These are phyloP conservation scores for Strix uralensis DNA, from an alignment of 2,113 vertebrate genomes.

Conservation along the genomic window DNA sequence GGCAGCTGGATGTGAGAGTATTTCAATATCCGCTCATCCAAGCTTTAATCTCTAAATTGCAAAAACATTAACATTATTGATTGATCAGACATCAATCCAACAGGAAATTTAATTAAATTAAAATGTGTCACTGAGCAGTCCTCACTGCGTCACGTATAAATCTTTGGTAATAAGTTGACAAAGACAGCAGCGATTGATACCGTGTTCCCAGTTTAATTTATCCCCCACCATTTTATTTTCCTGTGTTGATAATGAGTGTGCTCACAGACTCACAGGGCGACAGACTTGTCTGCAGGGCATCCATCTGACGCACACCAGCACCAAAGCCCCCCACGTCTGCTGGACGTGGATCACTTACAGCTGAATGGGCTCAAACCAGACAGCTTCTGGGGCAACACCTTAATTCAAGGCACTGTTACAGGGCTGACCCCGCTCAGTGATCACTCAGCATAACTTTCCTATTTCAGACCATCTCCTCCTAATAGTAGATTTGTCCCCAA, in stretches of 20 bases:
- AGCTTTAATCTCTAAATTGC: constrained; percentile 85
- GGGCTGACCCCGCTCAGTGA: not conserved
- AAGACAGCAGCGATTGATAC: constrained; percentile 57
- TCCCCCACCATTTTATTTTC: constrained; percentile 12
- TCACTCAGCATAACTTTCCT: not conserved
- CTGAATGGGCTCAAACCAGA: not conserved
- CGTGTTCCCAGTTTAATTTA: not conserved
- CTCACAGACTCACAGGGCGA: not conserved
- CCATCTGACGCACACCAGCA: not conserved
- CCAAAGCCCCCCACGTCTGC: not conserved
- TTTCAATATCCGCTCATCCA: constrained; percentile 59
- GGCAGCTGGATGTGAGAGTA: constrained; percentile 7
- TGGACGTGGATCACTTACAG: not conserved
- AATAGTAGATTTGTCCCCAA: not conserved
- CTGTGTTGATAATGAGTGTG: not conserved
- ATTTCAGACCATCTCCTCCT: not conserved
- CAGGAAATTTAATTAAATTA: constrained; percentile 87
- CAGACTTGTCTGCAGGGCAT: not conserved
- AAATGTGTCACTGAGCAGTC: constrained; percentile 80
- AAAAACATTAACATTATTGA: constrained; percentile 88
- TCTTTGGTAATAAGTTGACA: constrained; percentile 79
- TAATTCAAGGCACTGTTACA: not conserved
- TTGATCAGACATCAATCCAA: constrained; percentile 85
- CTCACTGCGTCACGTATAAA: constrained; percentile 74
- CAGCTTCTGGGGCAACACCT: not conserved